A percentile compares a stretch with the other conserved stretches of the same genome.
phyloP scores from a whole-genome alignment of 2,797 vertebrate genomes.

The Acestrorhynchus altus region DNA sequence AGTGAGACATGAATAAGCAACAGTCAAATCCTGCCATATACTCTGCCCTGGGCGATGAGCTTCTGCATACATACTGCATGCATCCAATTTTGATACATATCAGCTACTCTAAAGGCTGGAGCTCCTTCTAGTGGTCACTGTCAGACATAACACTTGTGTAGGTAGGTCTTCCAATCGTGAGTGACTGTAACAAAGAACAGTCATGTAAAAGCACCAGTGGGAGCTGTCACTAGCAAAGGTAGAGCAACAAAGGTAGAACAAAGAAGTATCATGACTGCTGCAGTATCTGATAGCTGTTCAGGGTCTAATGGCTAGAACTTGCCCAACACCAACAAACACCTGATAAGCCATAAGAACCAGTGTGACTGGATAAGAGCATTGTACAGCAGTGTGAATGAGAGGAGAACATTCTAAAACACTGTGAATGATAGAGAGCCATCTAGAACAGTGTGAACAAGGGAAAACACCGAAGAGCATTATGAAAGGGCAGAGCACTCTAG shows the following conservation, averaged over 20 bases:
- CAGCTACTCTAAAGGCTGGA: conserved; percentile 4
- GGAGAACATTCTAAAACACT: neutral
- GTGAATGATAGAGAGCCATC: neutral
- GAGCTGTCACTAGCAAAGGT: neutral
- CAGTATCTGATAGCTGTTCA: conserved; percentile 11
- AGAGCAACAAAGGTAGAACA: neutral
- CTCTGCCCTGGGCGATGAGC: conserved; percentile 20
- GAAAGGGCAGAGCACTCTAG: neutral
- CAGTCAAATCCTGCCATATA: conserved; percentile 39
- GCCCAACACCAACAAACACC: too few relatives aligned
- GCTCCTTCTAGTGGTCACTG: conserved; percentile 47
- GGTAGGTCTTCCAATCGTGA: neutral
- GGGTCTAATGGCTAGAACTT: neutral
- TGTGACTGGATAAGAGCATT: too few relatives aligned
- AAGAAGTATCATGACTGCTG: neutral
- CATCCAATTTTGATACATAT: conserved; percentile 13
- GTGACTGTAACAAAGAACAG: neutral
- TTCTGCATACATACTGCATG: conserved; percentile 41
- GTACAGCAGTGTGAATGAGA: neutral
- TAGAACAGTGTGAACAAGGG: neutral
- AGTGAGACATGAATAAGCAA: conserved; percentile 47
- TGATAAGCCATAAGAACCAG: too few relatives aligned
- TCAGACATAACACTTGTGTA: neutral
- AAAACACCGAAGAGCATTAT: neutral
- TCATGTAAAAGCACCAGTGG: conserved; percentile 10